Evolutionary conservation across 2,797 vertebrate genomes (phyloP).

Genomic region (Girardinus metallicus): DNA sequence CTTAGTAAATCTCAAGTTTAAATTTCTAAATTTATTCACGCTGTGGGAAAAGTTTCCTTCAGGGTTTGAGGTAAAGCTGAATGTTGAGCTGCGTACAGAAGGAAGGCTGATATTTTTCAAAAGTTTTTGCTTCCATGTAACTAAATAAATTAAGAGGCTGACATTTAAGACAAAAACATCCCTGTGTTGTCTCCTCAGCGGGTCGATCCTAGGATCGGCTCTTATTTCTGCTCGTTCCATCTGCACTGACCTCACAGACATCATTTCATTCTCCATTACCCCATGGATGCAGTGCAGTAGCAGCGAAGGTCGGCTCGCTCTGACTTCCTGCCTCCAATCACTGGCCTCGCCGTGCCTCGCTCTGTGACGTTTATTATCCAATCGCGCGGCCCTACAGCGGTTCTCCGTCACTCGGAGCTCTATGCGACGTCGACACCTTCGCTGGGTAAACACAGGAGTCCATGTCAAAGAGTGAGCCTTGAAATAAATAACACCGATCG

Average conservation of each 20-base stretch:
- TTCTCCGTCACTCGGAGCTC: constrained; percentile 19
- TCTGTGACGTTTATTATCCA: constrained; percentile 41
- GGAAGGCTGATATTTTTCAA: neutral
- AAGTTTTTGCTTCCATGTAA: neutral
- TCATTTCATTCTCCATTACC: constrained; percentile 79
- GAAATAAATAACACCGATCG: constrained; percentile 12
- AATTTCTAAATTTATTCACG: neutral
- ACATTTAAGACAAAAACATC: constrained; percentile 21
- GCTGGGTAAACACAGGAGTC: constrained; percentile 29
- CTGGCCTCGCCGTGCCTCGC: constrained; percentile 21
- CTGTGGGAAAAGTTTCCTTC: neutral
- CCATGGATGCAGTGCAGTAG: constrained; percentile 38
- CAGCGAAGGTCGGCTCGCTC: constrained; percentile 33
- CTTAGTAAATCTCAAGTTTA: neutral
- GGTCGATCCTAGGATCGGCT: constrained; percentile 56
- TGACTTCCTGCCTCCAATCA: constrained; percentile 42
- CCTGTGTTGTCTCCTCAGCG: constrained; percentile 39
- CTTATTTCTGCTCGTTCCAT: constrained; percentile 63
- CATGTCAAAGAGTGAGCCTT: constrained; percentile 17
- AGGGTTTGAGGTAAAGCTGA: neutral
- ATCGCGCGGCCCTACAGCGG: constrained; percentile 15
- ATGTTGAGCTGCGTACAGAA: neutral
- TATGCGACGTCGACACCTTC: constrained; percentile 27
- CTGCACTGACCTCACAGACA: constrained; percentile 68
- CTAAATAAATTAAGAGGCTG: neutral